These are phyloP conservation scores for Adelges cooleyi DNA, from an alignment of 1,140 invertebrate genomes.

Conservation along the genomic window DNA sequence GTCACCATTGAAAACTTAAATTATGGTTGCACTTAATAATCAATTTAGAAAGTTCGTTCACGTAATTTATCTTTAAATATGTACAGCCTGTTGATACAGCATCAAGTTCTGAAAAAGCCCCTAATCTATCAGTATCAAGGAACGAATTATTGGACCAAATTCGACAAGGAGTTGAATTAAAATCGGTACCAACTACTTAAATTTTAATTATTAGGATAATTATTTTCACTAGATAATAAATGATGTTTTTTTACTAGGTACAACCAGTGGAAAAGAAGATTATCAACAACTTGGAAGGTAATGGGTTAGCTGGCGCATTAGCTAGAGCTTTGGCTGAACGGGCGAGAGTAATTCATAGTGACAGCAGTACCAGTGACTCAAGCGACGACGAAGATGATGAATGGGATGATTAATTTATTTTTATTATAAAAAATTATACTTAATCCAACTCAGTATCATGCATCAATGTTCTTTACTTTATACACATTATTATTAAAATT, in stretches of 20 bases:
- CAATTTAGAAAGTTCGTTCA: background rate
- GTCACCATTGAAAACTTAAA: too few species aligned
- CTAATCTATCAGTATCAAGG: conserved; percentile 38
- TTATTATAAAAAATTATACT: too few species aligned
- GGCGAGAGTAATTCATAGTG: conserved; percentile 53
- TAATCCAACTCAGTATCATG: too few species aligned
- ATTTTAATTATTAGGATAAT: background rate
- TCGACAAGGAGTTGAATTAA: conserved; percentile 61
- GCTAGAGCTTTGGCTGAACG: conserved; percentile 63
- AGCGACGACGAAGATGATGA: conserved; percentile 44
- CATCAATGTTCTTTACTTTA: too few species aligned
- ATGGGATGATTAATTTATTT: conserved; percentile 59
- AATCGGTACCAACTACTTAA: conserved; percentile 44
- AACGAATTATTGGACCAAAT: conserved; percentile 68
- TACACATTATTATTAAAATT: too few species aligned
- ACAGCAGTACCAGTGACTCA: conserved; percentile 41
- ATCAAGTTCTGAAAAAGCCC: background rate
- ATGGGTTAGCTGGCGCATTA: conserved; percentile 64
- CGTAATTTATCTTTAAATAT: background rate
- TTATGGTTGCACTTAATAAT: background rate
- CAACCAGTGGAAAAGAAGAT: conserved; percentile 29
- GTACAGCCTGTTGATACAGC: conserved; percentile 29
- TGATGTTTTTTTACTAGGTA: conserved; percentile 29
- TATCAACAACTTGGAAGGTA: conserved; percentile 35
- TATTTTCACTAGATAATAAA: background rate